Base-by-base conservation (phyloP, 1,140 invertebrate species). In the Meteorus sp. region DNA sequence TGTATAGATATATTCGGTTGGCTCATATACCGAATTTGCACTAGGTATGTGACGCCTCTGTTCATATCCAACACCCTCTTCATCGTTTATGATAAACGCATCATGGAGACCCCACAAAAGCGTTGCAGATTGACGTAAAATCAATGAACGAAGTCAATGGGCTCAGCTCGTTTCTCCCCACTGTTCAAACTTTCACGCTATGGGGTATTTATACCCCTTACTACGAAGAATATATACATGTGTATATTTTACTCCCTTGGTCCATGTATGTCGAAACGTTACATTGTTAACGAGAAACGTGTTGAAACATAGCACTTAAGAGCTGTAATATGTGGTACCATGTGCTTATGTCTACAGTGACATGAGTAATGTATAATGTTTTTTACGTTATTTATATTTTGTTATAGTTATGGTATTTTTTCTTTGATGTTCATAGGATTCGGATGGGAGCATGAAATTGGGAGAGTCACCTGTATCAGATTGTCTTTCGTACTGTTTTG, bases 141-240 rank as follows among this genome's bases (percentile, higher is more conserved):
- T 80, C 78, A 80, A 80, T 80, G 78, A 77, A 74, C 69, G 62
- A 75, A 80, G 78, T 80, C 78, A 80, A 80, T 80, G 74, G 76
- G 74, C 72, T 69, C 67, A 65, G 56, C 64, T 51, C 31, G 56
- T 45, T 43, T n/a, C 58, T 44, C 55, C 25, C 48, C 54, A 2
- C 54, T 35, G 3, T n/a, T 5, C 19, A 41, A 37, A 52, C 31
- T 39, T 47, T 23, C 19, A 35, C 29, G 23, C 19, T 56, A 20
- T 20, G 27, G 54, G 45, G 13, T 22, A 13, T 41, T 60, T 44
- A 20, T 17, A 27, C 13, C 33, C 25, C n/a, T 8, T 19, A 8
- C 33, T 19, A 15, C 9, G 33, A 50, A 51, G 35, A 29, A 33
- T 17, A 53, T 37, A 23, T 51, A 33, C 35, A 51, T 51, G 19